phyloP scores from a whole-genome alignment of 1,140 invertebrate genomes.

The Macrosteles quadrilineatus region DNA sequence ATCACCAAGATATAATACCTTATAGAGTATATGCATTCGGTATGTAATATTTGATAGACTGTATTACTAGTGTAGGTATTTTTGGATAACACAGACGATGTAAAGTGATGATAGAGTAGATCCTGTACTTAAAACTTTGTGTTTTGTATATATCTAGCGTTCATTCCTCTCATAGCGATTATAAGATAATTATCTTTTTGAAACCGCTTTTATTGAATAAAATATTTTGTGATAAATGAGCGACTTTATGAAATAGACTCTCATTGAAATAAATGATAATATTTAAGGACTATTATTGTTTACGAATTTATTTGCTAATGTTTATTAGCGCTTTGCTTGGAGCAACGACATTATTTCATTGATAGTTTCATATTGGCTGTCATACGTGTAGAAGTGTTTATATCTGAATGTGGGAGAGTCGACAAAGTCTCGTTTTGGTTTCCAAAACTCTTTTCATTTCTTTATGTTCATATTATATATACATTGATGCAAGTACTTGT shows the following conservation, averaged over 20 bases:
- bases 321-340: conserved; percentile 17
- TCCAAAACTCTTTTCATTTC: too few relatives aligned
- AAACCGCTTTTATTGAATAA: conserved; percentile 27
- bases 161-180: conserved; percentile 17
- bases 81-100: conserved; percentile 37
- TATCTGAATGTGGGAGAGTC: too few relatives aligned
- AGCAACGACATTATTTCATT: background rate
- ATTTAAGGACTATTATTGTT: too few relatives aligned
- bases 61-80: conserved; percentile 41
- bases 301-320: background rate
- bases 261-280: too few relatives aligned
- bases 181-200: conserved; percentile 9
- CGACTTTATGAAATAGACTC: conserved; percentile 10
- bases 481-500: too few relatives aligned
- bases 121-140: conserved; percentile 15
- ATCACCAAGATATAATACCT: conserved; percentile 36
- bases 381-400: too few relatives aligned
- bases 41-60: conserved; percentile 42
- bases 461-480: too few relatives aligned
- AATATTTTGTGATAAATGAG: conserved; percentile 23
- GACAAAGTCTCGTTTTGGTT: too few relatives aligned
- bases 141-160: conserved; percentile 20
- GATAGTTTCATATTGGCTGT: background rate
- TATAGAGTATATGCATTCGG: conserved; percentile 32
- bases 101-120: background rate